These are phyloP conservation scores for Leucopsar rothschildi DNA, from an alignment of 2,113 vertebrate species.

Conservation along the genomic window DNA sequence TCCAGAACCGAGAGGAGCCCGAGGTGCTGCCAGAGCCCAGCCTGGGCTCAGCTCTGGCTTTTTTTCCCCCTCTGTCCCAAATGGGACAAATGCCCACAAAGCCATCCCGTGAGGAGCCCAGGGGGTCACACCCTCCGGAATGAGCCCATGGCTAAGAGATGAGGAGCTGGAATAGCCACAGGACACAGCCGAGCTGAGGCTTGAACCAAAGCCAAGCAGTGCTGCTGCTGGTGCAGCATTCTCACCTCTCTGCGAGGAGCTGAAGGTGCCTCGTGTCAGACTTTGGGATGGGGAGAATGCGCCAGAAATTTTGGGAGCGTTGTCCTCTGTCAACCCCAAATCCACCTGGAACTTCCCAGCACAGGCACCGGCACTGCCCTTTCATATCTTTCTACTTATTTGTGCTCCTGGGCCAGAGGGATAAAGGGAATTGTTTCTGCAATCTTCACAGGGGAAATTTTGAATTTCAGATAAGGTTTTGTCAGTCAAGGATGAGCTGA, in stretches of 20 bases:
- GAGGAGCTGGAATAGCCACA: neutral
- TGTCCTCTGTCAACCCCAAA: neutral
- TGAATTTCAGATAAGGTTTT: neutral
- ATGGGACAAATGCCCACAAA: neutral
- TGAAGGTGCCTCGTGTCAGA: neutral
- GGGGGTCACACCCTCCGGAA: neutral
- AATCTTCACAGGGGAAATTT: neutral
- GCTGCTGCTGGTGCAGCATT: neutral
- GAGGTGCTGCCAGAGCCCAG: neutral
- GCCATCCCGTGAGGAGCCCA: neutral
- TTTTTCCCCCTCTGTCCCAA: neutral
- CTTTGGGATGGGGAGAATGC: neutral
- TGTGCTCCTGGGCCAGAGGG: neutral
- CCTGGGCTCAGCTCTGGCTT: neutral
- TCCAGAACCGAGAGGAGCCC: neutral
- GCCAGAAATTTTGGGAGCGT: neutral
- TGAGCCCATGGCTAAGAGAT: neutral
- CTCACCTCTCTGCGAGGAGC: accelerated
- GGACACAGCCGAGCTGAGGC: neutral
- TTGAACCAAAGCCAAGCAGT: too few relatives aligned
- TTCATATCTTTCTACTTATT: neutral
- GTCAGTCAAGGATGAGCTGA: slow-evolving; percentile 16
- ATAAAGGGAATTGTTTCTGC: neutral
- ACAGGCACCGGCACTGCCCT: accelerated
- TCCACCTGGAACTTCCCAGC: neutral